Conservation (phyloP, 2,888 invertebrate genomes). For the Syrphus vitripennis region DNA sequence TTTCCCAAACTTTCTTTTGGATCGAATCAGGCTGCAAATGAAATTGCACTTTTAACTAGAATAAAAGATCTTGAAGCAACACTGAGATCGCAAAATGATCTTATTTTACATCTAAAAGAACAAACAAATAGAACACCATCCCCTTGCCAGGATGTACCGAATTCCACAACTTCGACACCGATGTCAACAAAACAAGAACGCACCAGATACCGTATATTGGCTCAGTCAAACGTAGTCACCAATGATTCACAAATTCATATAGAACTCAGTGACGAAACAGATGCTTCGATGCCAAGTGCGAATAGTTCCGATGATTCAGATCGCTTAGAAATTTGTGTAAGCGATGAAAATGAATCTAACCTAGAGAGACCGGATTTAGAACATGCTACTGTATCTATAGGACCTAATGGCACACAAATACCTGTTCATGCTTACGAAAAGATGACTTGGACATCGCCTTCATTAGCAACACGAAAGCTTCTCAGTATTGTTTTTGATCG, state of each 20-base stretch:
- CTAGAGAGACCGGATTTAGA: slow-evolving; percentile 1
- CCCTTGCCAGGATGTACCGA: slow-evolving; percentile 36
- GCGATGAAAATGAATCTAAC: slow-evolving; percentile 64
- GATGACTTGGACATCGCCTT: slow-evolving; percentile 83
- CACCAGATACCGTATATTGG: slow-evolving; percentile 76
- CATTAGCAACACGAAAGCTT: slow-evolving; percentile 83
- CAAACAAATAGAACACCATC: not conserved
- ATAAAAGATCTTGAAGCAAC: slow-evolving; percentile 14
- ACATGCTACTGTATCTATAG: slow-evolving; percentile 76
- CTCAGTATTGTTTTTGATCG: slow-evolving; percentile 83
- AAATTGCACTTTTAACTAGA: slow-evolving; percentile 1
- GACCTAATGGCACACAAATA: slow-evolving; percentile 80
- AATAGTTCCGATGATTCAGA: slow-evolving; percentile 76
- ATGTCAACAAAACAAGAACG: slow-evolving; percentile 41
- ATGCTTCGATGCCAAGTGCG: slow-evolving; percentile 72
- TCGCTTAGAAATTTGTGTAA: slow-evolving; percentile 76
- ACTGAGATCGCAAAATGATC: not conserved
- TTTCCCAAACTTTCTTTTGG: not conserved
- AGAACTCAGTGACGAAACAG: slow-evolving; percentile 74
- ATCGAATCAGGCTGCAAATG: not conserved
- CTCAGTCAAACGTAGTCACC: slow-evolving; percentile 65
- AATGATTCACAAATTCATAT: slow-evolving; percentile 75
- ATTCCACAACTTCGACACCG: slow-evolving; percentile 54
- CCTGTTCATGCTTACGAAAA: slow-evolving; percentile 80
- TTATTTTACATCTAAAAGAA: not conserved